A percentile compares a stretch with the other conserved stretches of the same genome.
phyloP scores from a whole-genome alignment of 53 echinoderm and acorn worm species.

The Arbacia lixula region DNA sequence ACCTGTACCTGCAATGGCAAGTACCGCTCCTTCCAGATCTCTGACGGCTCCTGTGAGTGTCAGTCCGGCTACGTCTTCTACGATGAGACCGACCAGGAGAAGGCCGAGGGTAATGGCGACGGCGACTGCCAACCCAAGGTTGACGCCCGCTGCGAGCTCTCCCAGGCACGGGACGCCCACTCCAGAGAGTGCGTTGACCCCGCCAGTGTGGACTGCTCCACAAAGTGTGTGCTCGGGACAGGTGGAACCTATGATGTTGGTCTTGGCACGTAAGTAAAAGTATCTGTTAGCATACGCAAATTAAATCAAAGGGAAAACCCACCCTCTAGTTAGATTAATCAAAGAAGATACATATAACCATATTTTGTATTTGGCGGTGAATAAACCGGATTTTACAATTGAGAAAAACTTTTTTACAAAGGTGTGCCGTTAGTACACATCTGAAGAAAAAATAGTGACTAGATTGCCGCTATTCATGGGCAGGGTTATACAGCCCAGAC shows the following conservation, averaged over 20 bases:
- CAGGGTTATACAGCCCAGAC: no score
- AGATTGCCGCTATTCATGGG: no score
- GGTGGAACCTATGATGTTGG: constrained; percentile 76
- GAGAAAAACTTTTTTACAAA: no score
- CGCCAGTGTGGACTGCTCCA: constrained; percentile 57
- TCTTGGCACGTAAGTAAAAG: constrained; percentile 71
- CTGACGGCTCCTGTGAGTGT: constrained; percentile 93
- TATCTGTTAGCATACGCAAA: not conserved
- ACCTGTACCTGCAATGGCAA: constrained; percentile 80
- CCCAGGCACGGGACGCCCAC: constrained; percentile 79
- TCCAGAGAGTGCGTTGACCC: constrained; percentile 80
- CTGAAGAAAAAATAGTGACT: no score
- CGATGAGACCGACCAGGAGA: constrained; percentile 75
- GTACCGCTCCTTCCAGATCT: constrained; percentile 94
- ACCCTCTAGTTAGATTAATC: no score
- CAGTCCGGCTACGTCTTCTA: constrained; percentile 93
- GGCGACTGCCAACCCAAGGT: constrained; percentile 92
- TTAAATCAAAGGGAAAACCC: no score
- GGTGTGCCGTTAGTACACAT: no score
- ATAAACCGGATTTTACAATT: no score
- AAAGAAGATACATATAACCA: no score
- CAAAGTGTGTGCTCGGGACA: constrained; percentile 46
- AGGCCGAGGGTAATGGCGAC: constrained; percentile 81
- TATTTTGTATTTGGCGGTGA: no score
- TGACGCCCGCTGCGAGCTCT: constrained; percentile 80